Conservation (phyloP, 53 echinoderm and acorn worm genomes). For the Holothuria leucospilota region DNA sequence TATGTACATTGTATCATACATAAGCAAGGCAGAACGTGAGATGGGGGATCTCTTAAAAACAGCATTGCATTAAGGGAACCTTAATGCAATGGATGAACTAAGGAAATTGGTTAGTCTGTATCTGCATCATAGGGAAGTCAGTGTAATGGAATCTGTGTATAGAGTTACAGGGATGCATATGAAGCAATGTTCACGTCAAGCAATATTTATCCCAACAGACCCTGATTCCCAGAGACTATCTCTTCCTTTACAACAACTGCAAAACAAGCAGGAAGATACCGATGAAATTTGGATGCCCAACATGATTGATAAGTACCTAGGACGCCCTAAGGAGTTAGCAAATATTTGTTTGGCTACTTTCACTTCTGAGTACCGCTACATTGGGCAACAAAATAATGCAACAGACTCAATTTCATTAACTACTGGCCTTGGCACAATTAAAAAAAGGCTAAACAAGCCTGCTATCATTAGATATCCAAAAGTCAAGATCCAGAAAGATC, state of each 20-base stretch:
- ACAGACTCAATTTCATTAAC: not conserved
- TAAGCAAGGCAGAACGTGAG: slow-evolving; percentile 79
- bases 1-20: slow-evolving; percentile 73
- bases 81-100: slow-evolving; percentile 56
- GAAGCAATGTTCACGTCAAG: slow-evolving; percentile 66
- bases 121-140: slow-evolving; percentile 67
- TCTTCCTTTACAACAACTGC: slow-evolving; percentile 23
- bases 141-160: slow-evolving; percentile 54
- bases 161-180: slow-evolving; percentile 63
- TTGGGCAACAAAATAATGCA: not conserved
- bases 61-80: slow-evolving; percentile 70
- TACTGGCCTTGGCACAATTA: not conserved
- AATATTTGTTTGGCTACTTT: slow-evolving; percentile 8
- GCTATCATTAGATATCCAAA: slow-evolving; percentile 5
- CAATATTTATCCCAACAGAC: slow-evolving; percentile 67
- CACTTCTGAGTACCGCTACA: not conserved
- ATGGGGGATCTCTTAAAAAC: slow-evolving; percentile 68
- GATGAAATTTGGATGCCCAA: slow-evolving; percentile 19
- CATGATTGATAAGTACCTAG: slow-evolving; percentile 28
- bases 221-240: slow-evolving; percentile 27
- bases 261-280: slow-evolving; percentile 49
- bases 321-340: slow-evolving; percentile 1
- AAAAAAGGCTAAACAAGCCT: not conserved
- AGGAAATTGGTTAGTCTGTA: slow-evolving; percentile 61
- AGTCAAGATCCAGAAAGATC: not conserved